Evolutionary conservation across 2,113 vertebrate genomes (phyloP).

Genomic region (Aldabrachelys gigantea): DNA sequence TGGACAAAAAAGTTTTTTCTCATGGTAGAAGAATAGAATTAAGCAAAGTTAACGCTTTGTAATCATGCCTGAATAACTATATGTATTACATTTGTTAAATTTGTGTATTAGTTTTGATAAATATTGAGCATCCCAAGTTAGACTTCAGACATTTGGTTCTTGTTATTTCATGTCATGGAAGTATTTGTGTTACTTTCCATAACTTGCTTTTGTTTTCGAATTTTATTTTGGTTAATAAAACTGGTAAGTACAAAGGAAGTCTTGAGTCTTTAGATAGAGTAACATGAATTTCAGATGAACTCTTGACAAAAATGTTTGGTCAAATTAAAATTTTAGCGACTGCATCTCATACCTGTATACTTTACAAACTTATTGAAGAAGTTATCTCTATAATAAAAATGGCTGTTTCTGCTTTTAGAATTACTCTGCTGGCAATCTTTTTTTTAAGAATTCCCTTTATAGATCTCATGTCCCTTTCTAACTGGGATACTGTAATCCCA

Average conservation of each 20-base stretch:
- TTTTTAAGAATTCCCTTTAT: background rate
- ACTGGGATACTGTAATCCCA: background rate
- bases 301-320: background rate
- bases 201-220: background rate
- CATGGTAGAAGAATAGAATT: background rate
- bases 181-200: background rate
- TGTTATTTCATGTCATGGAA: background rate
- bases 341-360: background rate
- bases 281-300: background rate
- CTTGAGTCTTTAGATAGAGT: background rate
- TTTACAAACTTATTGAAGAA: background rate
- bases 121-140: background rate
- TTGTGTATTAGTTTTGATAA: background rate
- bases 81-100: background rate
- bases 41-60: background rate
- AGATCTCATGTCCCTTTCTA: background rate
- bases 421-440: background rate
- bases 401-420: too few species aligned
- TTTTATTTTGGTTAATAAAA: background rate
- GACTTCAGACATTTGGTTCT: background rate
- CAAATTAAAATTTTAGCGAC: background rate
- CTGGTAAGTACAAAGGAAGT: rapidly evolving
- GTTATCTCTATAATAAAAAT: background rate
- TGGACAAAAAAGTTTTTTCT: background rate
- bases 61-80: background rate